Base-by-base conservation (phyloP, 2,797 vertebrate genomes). In the Scleropages formosus region DNA sequence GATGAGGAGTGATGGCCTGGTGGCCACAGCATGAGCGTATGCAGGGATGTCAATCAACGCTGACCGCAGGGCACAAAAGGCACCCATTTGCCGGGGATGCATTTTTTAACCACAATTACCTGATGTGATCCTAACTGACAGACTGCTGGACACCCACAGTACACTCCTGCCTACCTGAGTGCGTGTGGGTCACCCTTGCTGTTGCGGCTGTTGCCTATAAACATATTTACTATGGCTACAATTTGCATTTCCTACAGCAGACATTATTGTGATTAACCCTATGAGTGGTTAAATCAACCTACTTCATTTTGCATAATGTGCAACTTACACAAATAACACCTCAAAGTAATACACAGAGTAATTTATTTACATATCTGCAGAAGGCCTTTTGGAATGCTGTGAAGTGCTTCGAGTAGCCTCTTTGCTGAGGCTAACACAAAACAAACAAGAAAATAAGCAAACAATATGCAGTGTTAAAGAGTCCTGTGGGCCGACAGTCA, bases 191-290 rank as follows among this genome's bases (percentile, higher is more conserved):
- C 53, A 56, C 12, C 53, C 12, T n/a, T 51, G 49, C 49, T 51
- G 8, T 51, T 51, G 53, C 18, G 11, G 12, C 53, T 18, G 18
- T 56, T 18, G 10, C 3, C 53, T 56, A 39, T 39, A 2, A 39
- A 2, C 6, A 39, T 2, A 31, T 39, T 39, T 39, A 39, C 31
- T 39, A 6, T 39, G 39, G 31, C 39, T 39, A 39, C 6, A 6
- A 39, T 31, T 39, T 39, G 2, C 31, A 39, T 39, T 39, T 39
- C 67, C 49, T 69, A 11, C 46, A 27, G 46, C 47, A 46, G 44
- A 46, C 26, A 24, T 49, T 69, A 69, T 26, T 53, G 67, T 22
- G 67, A 49, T 47, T 26, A 22, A 47, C 49, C 67, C 67, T 69
- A 49, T 12, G 53, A 39, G 39, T 2, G 67, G 20, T 69, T 51